Evolutionary conservation across 2,797 vertebrate species (phyloP).

Genomic region (Molossus molossus): DNA sequence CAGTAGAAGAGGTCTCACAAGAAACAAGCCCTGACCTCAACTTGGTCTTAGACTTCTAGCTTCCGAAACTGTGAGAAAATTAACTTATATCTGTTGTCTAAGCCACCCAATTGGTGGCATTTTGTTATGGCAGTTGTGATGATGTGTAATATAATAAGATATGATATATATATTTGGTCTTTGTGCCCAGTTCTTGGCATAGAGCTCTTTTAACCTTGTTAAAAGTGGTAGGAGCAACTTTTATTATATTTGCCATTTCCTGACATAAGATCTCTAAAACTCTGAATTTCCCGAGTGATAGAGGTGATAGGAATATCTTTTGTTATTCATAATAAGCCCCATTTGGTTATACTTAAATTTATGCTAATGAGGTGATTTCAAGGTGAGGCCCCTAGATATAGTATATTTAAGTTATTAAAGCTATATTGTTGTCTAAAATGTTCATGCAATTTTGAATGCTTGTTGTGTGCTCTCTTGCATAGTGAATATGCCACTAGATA

Average conservation of each 20-base stretch:
- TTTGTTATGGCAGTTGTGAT: not conserved
- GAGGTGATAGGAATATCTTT: not conserved
- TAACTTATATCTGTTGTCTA: not conserved
- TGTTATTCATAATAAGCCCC: not conserved
- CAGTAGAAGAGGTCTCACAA: not conserved
- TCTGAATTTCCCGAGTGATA: not conserved
- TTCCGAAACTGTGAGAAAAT: not conserved
- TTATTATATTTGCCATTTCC: not conserved
- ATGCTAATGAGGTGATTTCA: not conserved
- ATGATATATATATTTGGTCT: not conserved
- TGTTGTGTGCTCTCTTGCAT: not conserved
- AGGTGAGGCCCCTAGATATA: not conserved
- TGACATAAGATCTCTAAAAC: not conserved
- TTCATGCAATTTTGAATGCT: conserved; percentile 14
- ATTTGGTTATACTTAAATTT: not conserved
- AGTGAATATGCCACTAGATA: not conserved
- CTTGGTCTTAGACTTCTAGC: not conserved
- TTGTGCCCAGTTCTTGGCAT: not conserved
- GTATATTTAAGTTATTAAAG: not conserved
- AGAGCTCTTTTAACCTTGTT: not conserved
- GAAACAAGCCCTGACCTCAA: not conserved
- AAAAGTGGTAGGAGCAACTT: not conserved
- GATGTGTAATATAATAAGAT: not conserved
- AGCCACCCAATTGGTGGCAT: not conserved
- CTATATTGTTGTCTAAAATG: not conserved